These are phyloP conservation scores for Promerops cafer DNA, from an alignment of 2,113 vertebrate genomes.

Conservation along the genomic window DNA sequence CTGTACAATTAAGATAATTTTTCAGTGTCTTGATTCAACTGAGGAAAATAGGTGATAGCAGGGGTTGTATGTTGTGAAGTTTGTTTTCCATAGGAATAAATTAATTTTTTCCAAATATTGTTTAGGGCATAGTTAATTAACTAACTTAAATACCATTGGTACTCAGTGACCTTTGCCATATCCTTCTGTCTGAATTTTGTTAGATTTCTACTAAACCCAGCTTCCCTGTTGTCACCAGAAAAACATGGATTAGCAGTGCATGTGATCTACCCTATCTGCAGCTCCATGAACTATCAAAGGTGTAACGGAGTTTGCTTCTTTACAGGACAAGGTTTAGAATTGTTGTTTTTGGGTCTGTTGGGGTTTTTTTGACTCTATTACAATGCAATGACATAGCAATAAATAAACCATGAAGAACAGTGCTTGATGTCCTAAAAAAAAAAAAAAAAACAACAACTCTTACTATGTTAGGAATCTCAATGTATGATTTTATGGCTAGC, in stretches of 20 bases:
- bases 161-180: background rate
- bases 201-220: background rate
- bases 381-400: background rate
- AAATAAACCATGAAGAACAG: background rate
- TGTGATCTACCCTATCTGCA: background rate
- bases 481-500: background rate
- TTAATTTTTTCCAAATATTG: background rate
- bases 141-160: background rate
- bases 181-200: background rate
- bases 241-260: background rate
- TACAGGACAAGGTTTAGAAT: background rate
- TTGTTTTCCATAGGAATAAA: background rate
- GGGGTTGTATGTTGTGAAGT: background rate
- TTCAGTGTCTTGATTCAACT: background rate
- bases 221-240: background rate
- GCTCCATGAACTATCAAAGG: background rate
- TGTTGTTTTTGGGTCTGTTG: too few species aligned
- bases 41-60: background rate
- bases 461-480: background rate
- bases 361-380: background rate
- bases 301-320: background rate
- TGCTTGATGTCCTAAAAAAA: background rate
- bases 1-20: background rate
- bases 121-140: background rate
- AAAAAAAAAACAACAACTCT: background rate